Percentiles rank a stretch among this genome's conserved stretches.
Evolutionary conservation across 2,113 vertebrate species (phyloP).

Genomic region (Acanthochromis polyacanthus): DNA sequence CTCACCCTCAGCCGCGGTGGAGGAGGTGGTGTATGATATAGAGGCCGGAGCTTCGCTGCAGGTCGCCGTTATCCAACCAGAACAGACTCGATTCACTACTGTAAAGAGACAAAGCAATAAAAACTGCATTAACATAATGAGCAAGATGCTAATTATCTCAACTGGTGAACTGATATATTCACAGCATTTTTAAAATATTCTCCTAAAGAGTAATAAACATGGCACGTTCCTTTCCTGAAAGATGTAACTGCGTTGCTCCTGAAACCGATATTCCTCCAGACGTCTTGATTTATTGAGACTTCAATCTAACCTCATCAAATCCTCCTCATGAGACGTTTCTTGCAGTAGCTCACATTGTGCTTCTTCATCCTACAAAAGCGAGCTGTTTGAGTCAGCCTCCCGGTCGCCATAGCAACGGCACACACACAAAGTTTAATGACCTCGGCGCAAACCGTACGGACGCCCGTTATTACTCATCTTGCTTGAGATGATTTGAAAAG

Average conservation of each 20-base stretch:
- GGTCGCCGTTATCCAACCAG: neutral
- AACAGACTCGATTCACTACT: neutral
- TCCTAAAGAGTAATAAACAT: neutral
- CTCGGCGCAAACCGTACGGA: neutral
- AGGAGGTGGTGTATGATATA: conserved; percentile 34
- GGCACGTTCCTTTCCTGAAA: too few relatives aligned
- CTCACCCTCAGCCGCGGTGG: conserved; percentile 13
- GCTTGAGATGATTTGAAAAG: conserved; percentile 1
- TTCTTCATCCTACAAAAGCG: conserved; percentile 11
- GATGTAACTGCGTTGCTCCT: too few relatives aligned
- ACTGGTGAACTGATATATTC: neutral
- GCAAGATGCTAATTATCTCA: neutral
- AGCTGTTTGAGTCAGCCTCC: conserved; percentile 12
- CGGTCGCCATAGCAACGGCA: conserved; percentile 53
- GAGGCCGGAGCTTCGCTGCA: neutral
- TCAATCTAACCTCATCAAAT: neutral
- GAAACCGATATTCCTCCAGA: too few relatives aligned
- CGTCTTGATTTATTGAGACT: neutral
- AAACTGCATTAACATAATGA: neutral
- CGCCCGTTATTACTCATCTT: conserved; percentile 16
- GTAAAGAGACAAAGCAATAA: neutral
- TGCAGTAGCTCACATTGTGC: neutral
- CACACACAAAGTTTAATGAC: conserved; percentile 33
- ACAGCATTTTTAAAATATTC: neutral
- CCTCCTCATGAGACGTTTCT: neutral